Conservation (phyloP, 1,140 invertebrate species). For the Sinonovacula constricta region DNA sequence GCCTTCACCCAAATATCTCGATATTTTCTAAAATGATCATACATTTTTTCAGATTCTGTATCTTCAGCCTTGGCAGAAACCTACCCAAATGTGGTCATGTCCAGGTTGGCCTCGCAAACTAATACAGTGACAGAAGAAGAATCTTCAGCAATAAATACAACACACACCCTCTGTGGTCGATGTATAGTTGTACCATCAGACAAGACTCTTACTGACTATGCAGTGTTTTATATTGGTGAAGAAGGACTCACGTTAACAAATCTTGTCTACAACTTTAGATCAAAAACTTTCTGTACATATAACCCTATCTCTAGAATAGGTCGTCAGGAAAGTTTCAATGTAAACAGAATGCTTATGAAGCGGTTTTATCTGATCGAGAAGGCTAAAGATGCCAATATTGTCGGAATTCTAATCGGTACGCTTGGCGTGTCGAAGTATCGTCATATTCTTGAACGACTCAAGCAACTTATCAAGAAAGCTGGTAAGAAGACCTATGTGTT, state of each 20-base stretch:
- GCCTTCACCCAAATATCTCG: too few relatives aligned
- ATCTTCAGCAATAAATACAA: too few relatives aligned
- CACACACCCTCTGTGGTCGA: too few relatives aligned
- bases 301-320: slow-evolving; percentile 66
- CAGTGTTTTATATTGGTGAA: slow-evolving; percentile 82
- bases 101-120: too few relatives aligned
- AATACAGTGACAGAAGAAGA: too few relatives aligned
- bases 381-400: slow-evolving; percentile 90
- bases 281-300: slow-evolving; percentile 77
- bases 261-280: slow-evolving; percentile 80
- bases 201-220: slow-evolving; percentile 75
- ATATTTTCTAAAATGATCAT: too few relatives aligned
- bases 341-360: slow-evolving; percentile 83
- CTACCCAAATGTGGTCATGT: too few relatives aligned
- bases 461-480: slow-evolving; percentile 84
- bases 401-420: slow-evolving; percentile 94
- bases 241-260: slow-evolving; percentile 80
- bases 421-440: slow-evolving; percentile 90
- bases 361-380: slow-evolving; percentile 91
- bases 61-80: too few relatives aligned
- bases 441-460: slow-evolving; percentile 87
- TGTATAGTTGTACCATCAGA: slow-evolving; percentile 57
- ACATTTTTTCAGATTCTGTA: too few relatives aligned
- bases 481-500: slow-evolving; percentile 94
- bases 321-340: slow-evolving; percentile 69